phyloP scores from a whole-genome alignment of 2,113 vertebrate species.

The Budorcas taxicolor region DNA sequence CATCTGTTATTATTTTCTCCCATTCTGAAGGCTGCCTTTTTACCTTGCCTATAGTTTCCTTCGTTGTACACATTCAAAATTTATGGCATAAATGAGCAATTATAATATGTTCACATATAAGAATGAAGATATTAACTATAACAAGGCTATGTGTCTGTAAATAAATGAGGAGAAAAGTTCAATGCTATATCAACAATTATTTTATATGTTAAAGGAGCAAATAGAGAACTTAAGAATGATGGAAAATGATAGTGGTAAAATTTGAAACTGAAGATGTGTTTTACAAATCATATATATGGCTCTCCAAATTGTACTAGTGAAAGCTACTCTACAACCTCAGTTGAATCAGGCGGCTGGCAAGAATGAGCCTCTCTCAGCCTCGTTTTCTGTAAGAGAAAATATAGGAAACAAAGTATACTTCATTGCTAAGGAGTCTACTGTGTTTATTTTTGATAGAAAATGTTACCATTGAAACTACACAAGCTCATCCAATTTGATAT shows the following conservation, averaged over 20 bases:
- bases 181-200: neutral
- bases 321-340: neutral
- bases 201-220: neutral
- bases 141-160: neutral
- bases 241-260: neutral
- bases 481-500: neutral
- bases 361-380: neutral
- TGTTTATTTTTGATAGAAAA: neutral
- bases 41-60: neutral
- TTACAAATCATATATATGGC: neutral
- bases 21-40: neutral
- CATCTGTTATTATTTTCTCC: neutral
- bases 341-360: neutral
- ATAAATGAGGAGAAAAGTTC: neutral
- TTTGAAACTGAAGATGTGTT: neutral
- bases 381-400: neutral
- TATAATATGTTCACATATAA: neutral
- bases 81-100: neutral
- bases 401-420: neutral
- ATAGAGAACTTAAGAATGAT: neutral
- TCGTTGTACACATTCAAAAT: neutral
- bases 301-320: neutral
- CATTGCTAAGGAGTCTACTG: neutral
- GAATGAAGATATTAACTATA: neutral
- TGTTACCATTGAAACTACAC: neutral